Evolutionary conservation across 1,140 invertebrate species (phyloP).

Genomic region (Lysiphlebus fabarum): DNA sequence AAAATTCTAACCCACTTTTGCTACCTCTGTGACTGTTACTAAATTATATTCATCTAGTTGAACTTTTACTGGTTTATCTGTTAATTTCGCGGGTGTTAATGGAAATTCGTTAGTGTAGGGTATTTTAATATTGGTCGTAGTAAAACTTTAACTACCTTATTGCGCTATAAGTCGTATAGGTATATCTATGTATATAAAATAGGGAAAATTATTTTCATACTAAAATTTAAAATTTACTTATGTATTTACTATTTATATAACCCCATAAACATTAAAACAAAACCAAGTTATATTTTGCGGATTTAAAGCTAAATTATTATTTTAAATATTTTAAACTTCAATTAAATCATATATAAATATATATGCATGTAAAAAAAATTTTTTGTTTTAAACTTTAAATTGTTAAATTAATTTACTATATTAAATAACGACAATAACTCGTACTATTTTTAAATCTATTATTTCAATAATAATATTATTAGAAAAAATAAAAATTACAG

Average conservation of each 20-base stretch:
- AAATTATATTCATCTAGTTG: too few species aligned
- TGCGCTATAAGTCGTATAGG: slow-evolving; percentile 29
- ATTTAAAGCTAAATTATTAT: not conserved
- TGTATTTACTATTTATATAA: too few species aligned
- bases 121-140: slow-evolving; percentile 33
- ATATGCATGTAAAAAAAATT: too few species aligned
- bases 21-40: too few species aligned
- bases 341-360: too few species aligned
- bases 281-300: not conserved
- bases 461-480: too few species aligned
- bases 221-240: slow-evolving; percentile 1
- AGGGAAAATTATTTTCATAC: slow-evolving; percentile 12
- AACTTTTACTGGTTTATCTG: slow-evolving; percentile 20
- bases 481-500: too few species aligned
- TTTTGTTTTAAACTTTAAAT: too few species aligned
- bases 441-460: too few species aligned
- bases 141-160: slow-evolving; percentile 28
- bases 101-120: slow-evolving; percentile 33
- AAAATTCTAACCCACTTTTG: too few species aligned
- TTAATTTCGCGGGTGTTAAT: slow-evolving; percentile 30
- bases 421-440: too few species aligned
- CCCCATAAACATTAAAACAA: not conserved
- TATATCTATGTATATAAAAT: slow-evolving; percentile 7
- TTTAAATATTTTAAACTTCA: not conserved
- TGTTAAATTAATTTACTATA: too few species aligned